A percentile compares a stretch with the other conserved stretches of the same genome.
Evolutionary conservation across 1,140 invertebrate species (phyloP).

Genomic region (Hyles euphorbiae): DNA sequence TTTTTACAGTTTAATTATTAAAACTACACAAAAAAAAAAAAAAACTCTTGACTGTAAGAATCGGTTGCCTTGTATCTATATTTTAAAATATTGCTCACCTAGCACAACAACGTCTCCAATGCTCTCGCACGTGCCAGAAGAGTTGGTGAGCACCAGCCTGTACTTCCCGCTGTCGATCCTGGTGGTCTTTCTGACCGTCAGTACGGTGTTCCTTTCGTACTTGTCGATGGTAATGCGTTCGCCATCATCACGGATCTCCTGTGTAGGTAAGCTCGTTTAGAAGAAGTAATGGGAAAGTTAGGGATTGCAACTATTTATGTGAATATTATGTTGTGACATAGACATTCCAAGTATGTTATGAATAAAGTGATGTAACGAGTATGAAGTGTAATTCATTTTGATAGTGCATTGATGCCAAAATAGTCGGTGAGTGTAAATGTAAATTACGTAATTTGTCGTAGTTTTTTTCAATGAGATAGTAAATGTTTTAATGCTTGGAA

Average conservation of each 20-base stretch:
- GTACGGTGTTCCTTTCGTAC: conserved; percentile 92
- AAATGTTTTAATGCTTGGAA: no score
- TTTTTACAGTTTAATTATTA: no score
- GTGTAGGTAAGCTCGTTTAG: conserved; percentile 12
- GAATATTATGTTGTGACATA: not conserved
- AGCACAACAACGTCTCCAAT: conserved; percentile 91
- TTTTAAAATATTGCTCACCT: conserved; percentile 70
- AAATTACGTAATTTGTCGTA: no score
- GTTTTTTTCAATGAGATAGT: no score
- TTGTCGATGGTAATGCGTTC: conserved; percentile 89
- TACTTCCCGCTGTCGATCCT: conserved; percentile 94
- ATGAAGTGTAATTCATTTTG: no score
- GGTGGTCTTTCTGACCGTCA: conserved; percentile 91
- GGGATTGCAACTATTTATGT: conserved; percentile 5
- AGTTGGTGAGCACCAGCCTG: conserved; percentile 88
- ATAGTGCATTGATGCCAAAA: no score
- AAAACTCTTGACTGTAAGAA: no score
- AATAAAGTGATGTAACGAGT: no score
- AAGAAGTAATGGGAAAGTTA: not conserved
- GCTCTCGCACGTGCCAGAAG: conserved; percentile 89
- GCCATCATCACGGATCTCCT: conserved; percentile 68
- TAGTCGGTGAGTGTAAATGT: no score
- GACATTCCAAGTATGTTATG: no score
- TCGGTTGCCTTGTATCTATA: no score
- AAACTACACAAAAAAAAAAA: no score